Evolutionary conservation across 1,140 invertebrate genomes (phyloP).

Genomic region (Halictus rubicundus): DNA sequence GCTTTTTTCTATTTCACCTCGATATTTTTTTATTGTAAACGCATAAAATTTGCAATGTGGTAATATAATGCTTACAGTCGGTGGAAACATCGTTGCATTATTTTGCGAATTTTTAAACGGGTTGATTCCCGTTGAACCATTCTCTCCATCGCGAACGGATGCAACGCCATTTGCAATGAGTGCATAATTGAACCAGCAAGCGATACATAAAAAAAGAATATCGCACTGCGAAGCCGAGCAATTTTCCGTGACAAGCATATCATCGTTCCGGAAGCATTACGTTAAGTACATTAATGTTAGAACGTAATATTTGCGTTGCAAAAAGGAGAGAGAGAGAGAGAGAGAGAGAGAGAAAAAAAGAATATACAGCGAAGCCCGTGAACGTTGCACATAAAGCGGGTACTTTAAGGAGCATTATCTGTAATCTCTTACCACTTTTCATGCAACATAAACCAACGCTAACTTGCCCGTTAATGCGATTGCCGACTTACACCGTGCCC

Average conservation of each 20-base stretch:
- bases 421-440: slow-evolving; percentile 40
- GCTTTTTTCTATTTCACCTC: too few species aligned
- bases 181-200: neutral
- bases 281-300: slow-evolving; percentile 34
- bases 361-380: neutral
- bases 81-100: too few species aligned
- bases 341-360: too few species aligned
- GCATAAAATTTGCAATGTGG: too few species aligned
- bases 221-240: neutral
- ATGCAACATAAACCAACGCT: slow-evolving; percentile 30
- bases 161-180: neutral
- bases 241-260: neutral
- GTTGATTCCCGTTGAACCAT: too few species aligned
- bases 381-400: neutral
- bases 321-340: neutral
- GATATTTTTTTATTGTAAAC: too few species aligned
- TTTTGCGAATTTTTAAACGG: too few species aligned
- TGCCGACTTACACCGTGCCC: slow-evolving; percentile 21
- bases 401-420: slow-evolving; percentile 32
- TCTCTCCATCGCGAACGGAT: too few species aligned
- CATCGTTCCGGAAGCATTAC: neutral
- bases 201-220: neutral
- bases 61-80: too few species aligned
- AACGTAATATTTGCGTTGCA: slow-evolving; percentile 28
- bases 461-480: slow-evolving; percentile 38